Evolutionary conservation across 2,888 invertebrate genomes (phyloP).

Genomic region (Acleris cristana): DNA sequence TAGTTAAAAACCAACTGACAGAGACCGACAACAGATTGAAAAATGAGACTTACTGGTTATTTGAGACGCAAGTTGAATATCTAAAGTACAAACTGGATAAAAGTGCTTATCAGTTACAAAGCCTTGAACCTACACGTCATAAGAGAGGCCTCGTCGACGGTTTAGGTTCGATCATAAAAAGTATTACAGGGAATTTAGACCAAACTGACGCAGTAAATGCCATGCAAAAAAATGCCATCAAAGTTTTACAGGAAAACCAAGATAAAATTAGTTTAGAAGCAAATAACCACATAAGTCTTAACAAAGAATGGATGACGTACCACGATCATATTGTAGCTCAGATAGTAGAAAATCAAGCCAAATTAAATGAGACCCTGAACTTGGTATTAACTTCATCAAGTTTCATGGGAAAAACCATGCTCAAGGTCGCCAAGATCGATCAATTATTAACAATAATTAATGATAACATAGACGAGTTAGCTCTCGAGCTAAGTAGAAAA

Average conservation of each 20-base stretch:
- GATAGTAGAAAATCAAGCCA: background rate
- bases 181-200: conserved; percentile 40
- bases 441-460: background rate
- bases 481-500: conserved; percentile 15
- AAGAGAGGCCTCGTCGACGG: conserved; percentile 39
- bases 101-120: conserved; percentile 25
- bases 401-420: background rate
- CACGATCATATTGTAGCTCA: background rate
- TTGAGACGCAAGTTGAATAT: conserved; percentile 28
- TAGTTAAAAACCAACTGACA: conserved; percentile 23
- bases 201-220: conserved; percentile 15
- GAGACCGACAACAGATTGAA: background rate
- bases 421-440: background rate
- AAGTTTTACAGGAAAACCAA: no score
- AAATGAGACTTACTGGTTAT: conserved; percentile 22
- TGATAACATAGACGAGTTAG: conserved; percentile 17
- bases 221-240: background rate
- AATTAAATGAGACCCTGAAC: background rate
- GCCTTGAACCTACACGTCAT: conserved; percentile 25
- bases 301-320: background rate
- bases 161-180: conserved; percentile 38
- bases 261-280: no score
- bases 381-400: background rate
- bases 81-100: conserved; percentile 18
- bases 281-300: background rate